These are phyloP conservation scores for Drosophila kanapiae DNA, from an alignment of 1,140 invertebrate species.

Conservation along the genomic window DNA sequence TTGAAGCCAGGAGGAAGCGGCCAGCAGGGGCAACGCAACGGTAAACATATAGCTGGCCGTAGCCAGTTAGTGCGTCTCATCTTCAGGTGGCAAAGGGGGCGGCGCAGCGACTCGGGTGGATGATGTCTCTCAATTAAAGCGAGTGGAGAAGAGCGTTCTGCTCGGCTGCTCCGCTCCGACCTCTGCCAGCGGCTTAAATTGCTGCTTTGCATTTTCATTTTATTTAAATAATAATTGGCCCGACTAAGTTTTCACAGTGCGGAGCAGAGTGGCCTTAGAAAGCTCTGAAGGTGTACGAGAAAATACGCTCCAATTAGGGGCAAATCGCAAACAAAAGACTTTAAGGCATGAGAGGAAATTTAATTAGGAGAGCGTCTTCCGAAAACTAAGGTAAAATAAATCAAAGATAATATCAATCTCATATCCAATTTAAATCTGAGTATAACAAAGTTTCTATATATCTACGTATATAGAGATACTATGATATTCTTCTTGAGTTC, in stretches of 20 bases:
- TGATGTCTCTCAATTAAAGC: constrained; percentile 62
- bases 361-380: constrained; percentile 16
- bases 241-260: constrained; percentile 46
- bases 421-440: neutral
- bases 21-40: constrained; percentile 64
- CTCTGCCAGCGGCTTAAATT: constrained; percentile 57
- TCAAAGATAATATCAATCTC: constrained; percentile 5
- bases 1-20: constrained; percentile 33
- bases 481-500: neutral
- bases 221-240: constrained; percentile 80
- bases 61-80: constrained; percentile 65
- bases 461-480: no score
- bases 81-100: constrained; percentile 18
- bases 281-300: constrained; percentile 19
- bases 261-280: constrained; percentile 17
- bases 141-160: constrained; percentile 59
- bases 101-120: constrained; percentile 1
- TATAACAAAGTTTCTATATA: no score
- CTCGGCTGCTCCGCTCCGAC: constrained; percentile 55
- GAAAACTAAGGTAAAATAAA: constrained; percentile 7
- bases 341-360: constrained; percentile 28
- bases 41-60: constrained; percentile 59
- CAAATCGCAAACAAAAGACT: constrained; percentile 12
- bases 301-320: constrained; percentile 31
- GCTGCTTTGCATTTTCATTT: constrained; percentile 73